phyloP scores from a whole-genome alignment of 2,113 vertebrate genomes.

The Echinops telfairi region DNA sequence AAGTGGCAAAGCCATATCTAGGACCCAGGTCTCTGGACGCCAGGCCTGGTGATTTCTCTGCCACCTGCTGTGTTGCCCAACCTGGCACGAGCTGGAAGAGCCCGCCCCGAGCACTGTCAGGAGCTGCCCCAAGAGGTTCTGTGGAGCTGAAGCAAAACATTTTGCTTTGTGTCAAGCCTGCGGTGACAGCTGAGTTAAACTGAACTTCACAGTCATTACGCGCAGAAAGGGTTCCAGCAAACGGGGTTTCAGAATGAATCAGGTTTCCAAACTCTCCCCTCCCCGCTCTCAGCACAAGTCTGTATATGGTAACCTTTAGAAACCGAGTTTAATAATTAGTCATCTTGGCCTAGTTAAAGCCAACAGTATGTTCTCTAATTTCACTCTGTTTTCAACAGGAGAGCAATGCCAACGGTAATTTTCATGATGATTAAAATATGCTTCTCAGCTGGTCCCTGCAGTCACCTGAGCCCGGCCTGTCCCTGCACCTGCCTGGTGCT shows the following conservation, averaged over 20 bases:
- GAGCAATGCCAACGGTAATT: slow-evolving; percentile 79
- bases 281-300: slow-evolving; percentile 82
- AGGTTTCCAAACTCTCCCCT: slow-evolving; percentile 84
- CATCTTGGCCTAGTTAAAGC: slow-evolving; percentile 87
- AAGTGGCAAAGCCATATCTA: not conserved
- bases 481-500: not conserved
- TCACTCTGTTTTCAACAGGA: slow-evolving; percentile 86
- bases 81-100: not conserved
- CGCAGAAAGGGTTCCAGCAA: slow-evolving; percentile 85
- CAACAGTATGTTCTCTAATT: slow-evolving; percentile 85
- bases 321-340: slow-evolving; percentile 90
- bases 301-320: slow-evolving; percentile 89
- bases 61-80: not conserved
- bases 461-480: not conserved
- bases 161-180: slow-evolving; percentile 83
- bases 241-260: slow-evolving; percentile 90
- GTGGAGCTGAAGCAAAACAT: slow-evolving; percentile 52
- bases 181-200: slow-evolving; percentile 85
- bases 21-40: not conserved
- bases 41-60: not conserved
- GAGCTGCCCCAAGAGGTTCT: not conserved
- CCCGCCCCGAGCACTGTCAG: not conserved
- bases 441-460: slow-evolving; percentile 6
- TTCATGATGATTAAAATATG: slow-evolving; percentile 47
- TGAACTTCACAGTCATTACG: slow-evolving; percentile 87